These are phyloP conservation scores for Calypte anna DNA, from an alignment of 2,113 vertebrate genomes.

Conservation along the genomic window DNA sequence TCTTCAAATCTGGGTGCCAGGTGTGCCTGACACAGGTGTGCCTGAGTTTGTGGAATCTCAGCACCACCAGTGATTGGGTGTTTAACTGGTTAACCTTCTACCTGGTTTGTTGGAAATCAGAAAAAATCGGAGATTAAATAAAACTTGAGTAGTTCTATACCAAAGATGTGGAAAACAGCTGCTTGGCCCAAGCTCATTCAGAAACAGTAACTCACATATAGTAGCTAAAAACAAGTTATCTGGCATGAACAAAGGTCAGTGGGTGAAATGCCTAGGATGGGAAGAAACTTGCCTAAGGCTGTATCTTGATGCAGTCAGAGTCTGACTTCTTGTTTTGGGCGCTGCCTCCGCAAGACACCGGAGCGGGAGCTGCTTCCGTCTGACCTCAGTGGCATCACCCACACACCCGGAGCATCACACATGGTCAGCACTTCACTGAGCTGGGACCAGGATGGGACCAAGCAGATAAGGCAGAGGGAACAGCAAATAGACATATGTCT, in stretches of 20 bases:
- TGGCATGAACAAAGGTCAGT: not conserved
- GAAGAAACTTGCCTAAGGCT: not conserved
- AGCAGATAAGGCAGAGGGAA: not conserved
- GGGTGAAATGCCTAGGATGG: not conserved
- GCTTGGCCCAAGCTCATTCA: not conserved
- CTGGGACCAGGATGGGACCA: not conserved
- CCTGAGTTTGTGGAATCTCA: not conserved
- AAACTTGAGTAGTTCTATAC: not conserved
- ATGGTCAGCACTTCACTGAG: not conserved
- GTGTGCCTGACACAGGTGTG: not conserved
- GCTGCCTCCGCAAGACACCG: not conserved
- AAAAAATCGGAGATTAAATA: not conserved
- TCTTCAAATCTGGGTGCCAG: not conserved
- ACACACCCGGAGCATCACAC: fast-evolving
- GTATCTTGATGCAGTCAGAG: not conserved
- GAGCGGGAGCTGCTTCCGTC: fast-evolving
- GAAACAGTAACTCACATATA: not conserved
- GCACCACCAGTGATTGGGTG: not conserved
- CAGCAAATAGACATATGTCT: not conserved
- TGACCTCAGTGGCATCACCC: not conserved
- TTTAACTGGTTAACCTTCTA: not conserved
- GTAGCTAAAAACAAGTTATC: not conserved
- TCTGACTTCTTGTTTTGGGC: not conserved
- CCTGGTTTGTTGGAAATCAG: not conserved
- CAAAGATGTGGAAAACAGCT: not conserved